These are phyloP conservation scores for Rhimphoctona megacephalus DNA, from an alignment of 2,888 invertebrate genomes.

Conservation along the genomic window DNA sequence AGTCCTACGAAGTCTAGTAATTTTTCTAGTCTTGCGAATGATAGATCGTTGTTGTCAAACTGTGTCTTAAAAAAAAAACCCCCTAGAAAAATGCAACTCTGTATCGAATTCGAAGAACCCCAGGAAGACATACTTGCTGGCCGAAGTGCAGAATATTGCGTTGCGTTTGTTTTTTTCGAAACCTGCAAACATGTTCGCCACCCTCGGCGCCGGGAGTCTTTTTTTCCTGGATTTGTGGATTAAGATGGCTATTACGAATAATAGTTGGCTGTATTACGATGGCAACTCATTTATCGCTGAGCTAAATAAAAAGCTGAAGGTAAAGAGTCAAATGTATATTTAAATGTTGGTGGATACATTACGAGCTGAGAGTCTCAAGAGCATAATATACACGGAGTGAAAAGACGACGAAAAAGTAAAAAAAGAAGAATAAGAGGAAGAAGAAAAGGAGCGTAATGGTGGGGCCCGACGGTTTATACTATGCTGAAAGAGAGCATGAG, in stretches of 20 bases:
- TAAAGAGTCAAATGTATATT: conserved; percentile 54
- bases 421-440: conserved; percentile 23
- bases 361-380: conserved; percentile 49
- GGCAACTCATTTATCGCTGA: conserved; percentile 32
- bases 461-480: conserved; percentile 59
- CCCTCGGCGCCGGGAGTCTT: not conserved
- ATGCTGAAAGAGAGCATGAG: conserved; percentile 59
- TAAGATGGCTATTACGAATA: conserved; percentile 10
- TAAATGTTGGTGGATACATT: conserved; percentile 52
- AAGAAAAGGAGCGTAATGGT: conserved; percentile 62
- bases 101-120: not conserved
- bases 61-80: not conserved
- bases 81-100: not conserved
- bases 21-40: conserved; percentile 20
- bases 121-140: not conserved
- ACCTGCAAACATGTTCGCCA: not conserved
- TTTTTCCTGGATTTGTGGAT: not conserved
- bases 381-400: not conserved
- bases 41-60: conserved; percentile 40
- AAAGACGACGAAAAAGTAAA: not conserved
- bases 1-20: not conserved
- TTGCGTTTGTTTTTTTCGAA: not conserved
- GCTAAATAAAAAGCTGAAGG: conserved; percentile 39
- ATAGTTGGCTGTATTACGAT: not conserved
- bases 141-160: not conserved